phyloP scores from a whole-genome alignment of 1,140 invertebrate species.

The Periplaneta americana region DNA sequence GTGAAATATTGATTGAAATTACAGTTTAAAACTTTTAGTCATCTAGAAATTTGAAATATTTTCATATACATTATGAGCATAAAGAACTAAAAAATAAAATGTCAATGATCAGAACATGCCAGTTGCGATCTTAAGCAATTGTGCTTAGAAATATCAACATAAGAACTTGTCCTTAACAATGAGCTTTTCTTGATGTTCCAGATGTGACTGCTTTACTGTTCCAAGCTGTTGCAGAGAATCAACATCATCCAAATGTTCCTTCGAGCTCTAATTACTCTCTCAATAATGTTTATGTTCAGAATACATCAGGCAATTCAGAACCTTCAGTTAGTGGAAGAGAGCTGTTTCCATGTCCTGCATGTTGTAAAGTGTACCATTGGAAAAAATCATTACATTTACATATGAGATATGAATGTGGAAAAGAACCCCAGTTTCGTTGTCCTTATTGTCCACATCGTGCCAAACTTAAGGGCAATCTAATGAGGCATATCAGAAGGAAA shows the following conservation, averaged over 20 bases:
- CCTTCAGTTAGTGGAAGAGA: background rate
- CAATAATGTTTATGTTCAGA: background rate
- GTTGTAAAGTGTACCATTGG: background rate
- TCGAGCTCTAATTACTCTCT: background rate
- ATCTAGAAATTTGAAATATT: too few relatives aligned
- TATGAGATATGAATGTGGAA: conserved; percentile 26
- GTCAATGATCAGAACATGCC: too few relatives aligned
- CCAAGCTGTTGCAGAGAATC: background rate
- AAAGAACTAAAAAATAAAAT: too few relatives aligned
- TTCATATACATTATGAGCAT: too few relatives aligned
- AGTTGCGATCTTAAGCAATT: too few relatives aligned
- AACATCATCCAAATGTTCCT: background rate
- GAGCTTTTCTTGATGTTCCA: background rate
- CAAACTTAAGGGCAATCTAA: conserved; percentile 43
- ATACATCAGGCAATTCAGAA: background rate
- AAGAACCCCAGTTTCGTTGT: conserved; percentile 40
- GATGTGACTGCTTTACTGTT: background rate
- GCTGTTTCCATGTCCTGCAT: background rate
- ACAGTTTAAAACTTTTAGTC: too few relatives aligned
- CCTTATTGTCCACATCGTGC: conserved; percentile 40
- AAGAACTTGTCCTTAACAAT: too few relatives aligned
- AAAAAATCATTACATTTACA: conserved; percentile 5
- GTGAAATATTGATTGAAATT: too few relatives aligned
- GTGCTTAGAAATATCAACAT: too few relatives aligned
- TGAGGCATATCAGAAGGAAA: conserved; percentile 36